These are phyloP conservation scores for Venusia cambrica DNA, from an alignment of 2,888 invertebrate genomes.

Conservation along the genomic window DNA sequence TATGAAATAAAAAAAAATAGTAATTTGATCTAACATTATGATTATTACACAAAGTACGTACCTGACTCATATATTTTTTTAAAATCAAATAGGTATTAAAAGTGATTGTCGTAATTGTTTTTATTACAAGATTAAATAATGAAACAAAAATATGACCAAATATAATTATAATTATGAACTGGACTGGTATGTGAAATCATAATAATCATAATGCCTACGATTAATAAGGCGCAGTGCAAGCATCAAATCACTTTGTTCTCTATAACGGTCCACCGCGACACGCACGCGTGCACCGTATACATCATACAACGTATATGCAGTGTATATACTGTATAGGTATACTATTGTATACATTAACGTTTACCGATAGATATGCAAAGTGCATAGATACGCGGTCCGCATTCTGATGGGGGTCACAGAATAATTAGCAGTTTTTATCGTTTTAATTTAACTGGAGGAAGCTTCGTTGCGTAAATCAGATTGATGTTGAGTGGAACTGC, in stretches of 20 bases:
- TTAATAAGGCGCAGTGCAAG: too few relatives aligned
- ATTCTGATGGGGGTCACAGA: conserved; percentile 15
- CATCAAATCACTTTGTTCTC: conserved; percentile 34
- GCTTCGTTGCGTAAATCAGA: not conserved
- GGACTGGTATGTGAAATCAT: too few relatives aligned
- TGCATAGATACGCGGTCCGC: conserved; percentile 29
- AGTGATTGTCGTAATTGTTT: too few relatives aligned
- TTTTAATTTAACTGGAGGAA: not conserved
- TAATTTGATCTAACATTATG: too few relatives aligned
- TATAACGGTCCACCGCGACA: conserved; percentile 41
- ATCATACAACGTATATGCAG: conserved; percentile 19
- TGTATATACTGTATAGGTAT: conserved; percentile 13
- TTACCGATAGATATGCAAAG: conserved; percentile 25
- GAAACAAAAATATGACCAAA: too few relatives aligned
- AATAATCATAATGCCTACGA: too few relatives aligned
- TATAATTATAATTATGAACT: too few relatives aligned
- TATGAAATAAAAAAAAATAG: too few relatives aligned
- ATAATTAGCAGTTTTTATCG: conserved; percentile 9
- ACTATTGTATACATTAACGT: conserved; percentile 13
- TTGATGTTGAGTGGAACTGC: conserved; percentile 1
- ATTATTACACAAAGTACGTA: too few relatives aligned
- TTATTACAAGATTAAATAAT: too few relatives aligned
- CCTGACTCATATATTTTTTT: too few relatives aligned
- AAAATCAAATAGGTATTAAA: too few relatives aligned
- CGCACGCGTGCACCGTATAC: conserved; percentile 41